Percentiles rank a stretch among this genome's conserved stretches.
phyloP scores from a whole-genome alignment of 2,888 invertebrate genomes.

The Himalopsyche tibetana region DNA sequence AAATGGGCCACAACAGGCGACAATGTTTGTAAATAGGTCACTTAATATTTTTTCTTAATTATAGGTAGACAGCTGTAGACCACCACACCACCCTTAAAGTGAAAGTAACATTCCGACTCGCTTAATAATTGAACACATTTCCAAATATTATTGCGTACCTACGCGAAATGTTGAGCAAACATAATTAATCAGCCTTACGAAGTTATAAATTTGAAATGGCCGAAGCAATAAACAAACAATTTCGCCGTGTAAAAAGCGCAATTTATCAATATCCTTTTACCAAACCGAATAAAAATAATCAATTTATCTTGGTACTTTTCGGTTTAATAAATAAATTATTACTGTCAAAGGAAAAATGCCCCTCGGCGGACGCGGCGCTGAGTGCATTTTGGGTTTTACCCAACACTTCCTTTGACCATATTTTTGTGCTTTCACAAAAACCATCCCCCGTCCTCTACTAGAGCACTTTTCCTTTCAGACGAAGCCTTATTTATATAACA shows the following conservation, averaged over 20 bases:
- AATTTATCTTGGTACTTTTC: slow-evolving; percentile 28
- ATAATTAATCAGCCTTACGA: no score
- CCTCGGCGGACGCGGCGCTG: slow-evolving; percentile 15
- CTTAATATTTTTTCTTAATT: no score
- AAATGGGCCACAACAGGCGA: no score
- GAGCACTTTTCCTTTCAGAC: slow-evolving; percentile 35
- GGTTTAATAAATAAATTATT: slow-evolving; percentile 40
- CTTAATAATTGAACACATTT: no score
- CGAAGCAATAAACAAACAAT: neutral
- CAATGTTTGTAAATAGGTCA: no score
- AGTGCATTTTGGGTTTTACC: slow-evolving; percentile 31
- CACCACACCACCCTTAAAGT: no score
- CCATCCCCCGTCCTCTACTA: slow-evolving; percentile 19
- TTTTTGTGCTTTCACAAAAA: slow-evolving; percentile 1
- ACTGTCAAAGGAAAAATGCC: slow-evolving; percentile 32
- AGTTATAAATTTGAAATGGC: neutral
- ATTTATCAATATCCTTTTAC: slow-evolving; percentile 38
- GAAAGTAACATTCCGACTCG: no score
- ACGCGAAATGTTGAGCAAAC: no score
- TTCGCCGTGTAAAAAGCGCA: neutral
- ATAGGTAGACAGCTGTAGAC: no score
- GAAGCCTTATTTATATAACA: slow-evolving; percentile 40
- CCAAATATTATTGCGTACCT: no score
- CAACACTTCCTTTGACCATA: slow-evolving; percentile 36
- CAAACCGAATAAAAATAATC: slow-evolving; percentile 38